A percentile compares a stretch with the other conserved stretches of the same genome.
phyloP scores from a whole-genome alignment of 53 echinoderm and acorn worm genomes.

The Astropecten irregularis region DNA sequence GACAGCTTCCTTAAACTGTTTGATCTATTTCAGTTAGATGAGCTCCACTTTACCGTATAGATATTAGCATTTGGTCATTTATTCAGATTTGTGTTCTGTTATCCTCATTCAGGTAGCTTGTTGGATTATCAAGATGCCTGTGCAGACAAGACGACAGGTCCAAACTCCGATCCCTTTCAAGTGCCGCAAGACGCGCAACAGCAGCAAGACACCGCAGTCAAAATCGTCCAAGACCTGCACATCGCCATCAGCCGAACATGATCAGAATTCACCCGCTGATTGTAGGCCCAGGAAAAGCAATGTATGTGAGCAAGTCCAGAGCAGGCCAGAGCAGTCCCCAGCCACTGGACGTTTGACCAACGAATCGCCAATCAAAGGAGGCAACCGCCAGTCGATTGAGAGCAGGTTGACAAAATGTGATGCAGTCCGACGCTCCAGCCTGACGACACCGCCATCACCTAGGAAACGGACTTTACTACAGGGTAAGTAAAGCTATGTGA shows the following conservation, averaged over 20 bases:
- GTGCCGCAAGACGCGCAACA: constrained; percentile 67
- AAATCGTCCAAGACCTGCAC: neutral
- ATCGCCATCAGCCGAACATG: neutral
- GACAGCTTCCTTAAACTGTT: too few relatives aligned
- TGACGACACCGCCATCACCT: neutral
- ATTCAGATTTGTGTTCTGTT: neutral
- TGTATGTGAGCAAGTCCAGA: neutral
- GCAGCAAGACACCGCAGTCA: neutral
- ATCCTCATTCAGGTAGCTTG: neutral
- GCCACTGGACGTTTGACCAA: neutral
- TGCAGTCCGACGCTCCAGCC: neutral
- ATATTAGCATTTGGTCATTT: too few relatives aligned
- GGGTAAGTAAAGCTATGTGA: too few relatives aligned
- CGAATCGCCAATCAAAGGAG: neutral
- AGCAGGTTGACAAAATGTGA: neutral
- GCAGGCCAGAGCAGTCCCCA: neutral
- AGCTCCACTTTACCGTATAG: too few relatives aligned
- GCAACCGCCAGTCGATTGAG: neutral
- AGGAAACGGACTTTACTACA: constrained; percentile 35
- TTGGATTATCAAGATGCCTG: constrained; percentile 65
- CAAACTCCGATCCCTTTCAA: constrained; percentile 61
- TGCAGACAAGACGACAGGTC: constrained; percentile 62
- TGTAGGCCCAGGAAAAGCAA: neutral
- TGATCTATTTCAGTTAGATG: too few relatives aligned
- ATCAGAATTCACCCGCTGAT: neutral